Base-by-base conservation (phyloP, 2,888 invertebrate species). In the Ephialtes manifestator region DNA sequence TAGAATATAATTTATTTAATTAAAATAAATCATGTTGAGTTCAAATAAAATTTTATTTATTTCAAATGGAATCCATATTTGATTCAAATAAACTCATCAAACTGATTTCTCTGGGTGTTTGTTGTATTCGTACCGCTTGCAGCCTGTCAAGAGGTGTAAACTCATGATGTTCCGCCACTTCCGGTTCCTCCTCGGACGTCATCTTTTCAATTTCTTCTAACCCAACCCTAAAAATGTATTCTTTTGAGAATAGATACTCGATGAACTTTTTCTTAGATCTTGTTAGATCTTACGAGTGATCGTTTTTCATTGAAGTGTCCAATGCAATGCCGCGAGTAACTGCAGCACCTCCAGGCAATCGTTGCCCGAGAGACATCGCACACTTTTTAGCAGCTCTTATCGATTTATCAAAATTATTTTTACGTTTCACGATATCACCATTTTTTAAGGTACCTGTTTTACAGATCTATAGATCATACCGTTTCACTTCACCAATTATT, bases 191-290 rank as follows among this genome's bases (percentile, higher is more conserved):
- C 70, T 92, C 92, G 58, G 91, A 85, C 58, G 90, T 81, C 88
- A 92, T 90, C 83, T 91, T 93, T 78, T 91, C 92, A 78, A 91
- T 91, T 71, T 90, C 90, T 39, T 91, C 91, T 39, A 90, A 84
- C 5, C 82, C 81, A 5, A 63, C 48, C 31, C 88, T 88, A 58
- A 24, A 87, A n/a, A 67, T 60, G 11, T 24, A 24, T 58, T 39
- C 35, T 65, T 39, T 63, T 55, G 55, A 18, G n/a, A 68, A 43
- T 43, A 18, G 11, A 58, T 13, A 58, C 0, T 18, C 55, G 2
- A 71, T 11, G 76, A n/a, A 58, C 20, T n/a, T 60, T 63, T 46
- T 58, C 4, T 43, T 10, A 4, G 4, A 18, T 20, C 48, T 39
- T 4, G 4, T 11, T 63, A 20, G 15, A 72, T 74, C 87, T 91